Evolutionary conservation across 2,113 vertebrate species (phyloP), one percentile per base, ranked within the genome.

Genomic region (Lepisosteus oculatus): DNA sequence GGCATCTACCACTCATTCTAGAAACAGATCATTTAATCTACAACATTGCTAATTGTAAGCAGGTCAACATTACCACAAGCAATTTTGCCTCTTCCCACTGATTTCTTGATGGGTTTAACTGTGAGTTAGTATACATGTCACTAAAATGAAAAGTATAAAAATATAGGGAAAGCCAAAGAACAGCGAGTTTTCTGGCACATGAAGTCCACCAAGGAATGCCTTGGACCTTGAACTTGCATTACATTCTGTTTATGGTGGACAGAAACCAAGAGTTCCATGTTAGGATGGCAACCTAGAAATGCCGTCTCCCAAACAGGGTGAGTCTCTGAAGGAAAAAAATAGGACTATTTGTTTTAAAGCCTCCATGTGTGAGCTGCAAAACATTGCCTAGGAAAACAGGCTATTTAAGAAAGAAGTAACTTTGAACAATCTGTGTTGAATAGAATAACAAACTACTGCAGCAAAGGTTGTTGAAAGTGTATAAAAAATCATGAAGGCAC

Each of bases 281-380:
- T 62, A 62, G 43, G 14, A 68, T 64, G 51, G 74, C 75, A 72
- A 72, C 57, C 56, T 47, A 11, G 59, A 45, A 67, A 55, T 44
- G 62, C 3, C 7, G 54, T 14, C 14, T 59, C 71, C 71, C 67
- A 54, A 71, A 72, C 65, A 64, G 56, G 61, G 68, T 59, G 29
- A 43, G 44, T 13, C n/a, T 3, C 12, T 13, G 9, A n/a, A 15
- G 13, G 29, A 29, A 29, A 29, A 59, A 59, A 51, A 51, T 51
- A 29, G 2, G 29, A 29, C 29, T 29, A 29, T 29, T 29, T 29
- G 29, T 29, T 29, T 29, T 29, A 29, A 29, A 2, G 29, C 29
- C 29, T 2, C 1, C 4, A 51, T 5, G 47, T 51, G 7, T 67
- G 15, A 67, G 47, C 8, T 15, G n/a, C 3, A 51, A 15, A 4